These are phyloP conservation scores for Catharus ustulatus DNA, from an alignment of 2,797 vertebrate species.

Conservation along the genomic window DNA sequence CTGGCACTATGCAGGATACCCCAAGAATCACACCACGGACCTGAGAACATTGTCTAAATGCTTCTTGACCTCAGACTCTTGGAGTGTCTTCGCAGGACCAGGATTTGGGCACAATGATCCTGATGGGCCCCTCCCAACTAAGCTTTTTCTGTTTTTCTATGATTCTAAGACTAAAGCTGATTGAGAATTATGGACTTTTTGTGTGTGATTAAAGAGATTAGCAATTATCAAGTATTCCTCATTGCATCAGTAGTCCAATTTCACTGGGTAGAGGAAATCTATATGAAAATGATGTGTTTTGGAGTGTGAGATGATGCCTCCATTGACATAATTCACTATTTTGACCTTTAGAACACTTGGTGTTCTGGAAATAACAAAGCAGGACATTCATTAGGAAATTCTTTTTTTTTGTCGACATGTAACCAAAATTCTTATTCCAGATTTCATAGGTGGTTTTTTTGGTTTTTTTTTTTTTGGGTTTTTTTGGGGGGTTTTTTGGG, in stretches of 20 bases:
- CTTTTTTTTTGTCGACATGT: neutral
- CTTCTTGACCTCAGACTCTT: neutral
- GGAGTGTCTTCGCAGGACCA: neutral
- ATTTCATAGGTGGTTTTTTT: neutral
- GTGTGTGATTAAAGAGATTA: neutral
- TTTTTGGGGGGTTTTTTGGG: too few species aligned
- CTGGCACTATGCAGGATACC: neutral
- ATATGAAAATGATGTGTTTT: neutral
- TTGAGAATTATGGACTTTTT: neutral
- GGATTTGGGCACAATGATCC: neutral
- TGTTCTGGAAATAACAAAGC: neutral
- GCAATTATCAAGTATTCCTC: neutral
- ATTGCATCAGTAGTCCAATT: neutral
- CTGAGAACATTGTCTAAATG: neutral
- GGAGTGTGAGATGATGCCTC: neutral
- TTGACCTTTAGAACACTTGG: neutral
- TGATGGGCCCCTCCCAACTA: neutral
- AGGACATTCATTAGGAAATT: neutral
- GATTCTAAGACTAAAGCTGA: neutral
- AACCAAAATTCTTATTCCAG: neutral
- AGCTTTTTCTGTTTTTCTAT: neutral
- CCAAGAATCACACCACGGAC: neutral
- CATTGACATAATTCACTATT: neutral
- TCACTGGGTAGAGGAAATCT: neutral
- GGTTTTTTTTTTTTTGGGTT: too few species aligned